Base-by-base conservation (phyloP, 2,113 vertebrate species). In the Tringa solitaria region DNA sequence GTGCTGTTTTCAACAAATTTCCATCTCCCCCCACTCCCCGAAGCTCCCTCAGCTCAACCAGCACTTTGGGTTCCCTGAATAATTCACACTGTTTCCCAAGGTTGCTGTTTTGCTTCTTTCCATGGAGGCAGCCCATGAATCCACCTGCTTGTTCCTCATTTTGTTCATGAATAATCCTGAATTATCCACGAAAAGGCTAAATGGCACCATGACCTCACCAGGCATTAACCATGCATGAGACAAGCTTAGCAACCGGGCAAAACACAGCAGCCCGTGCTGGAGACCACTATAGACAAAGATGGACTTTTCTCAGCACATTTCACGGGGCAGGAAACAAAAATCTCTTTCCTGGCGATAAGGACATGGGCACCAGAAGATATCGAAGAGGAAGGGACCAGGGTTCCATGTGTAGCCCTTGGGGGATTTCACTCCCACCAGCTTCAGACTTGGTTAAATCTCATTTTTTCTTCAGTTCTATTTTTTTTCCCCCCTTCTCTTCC, bases 181-280 rank as follows among this genome's bases (percentile, higher is more conserved):
- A 97, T 98, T 97, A 97, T 57, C 97, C 95, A 79, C 69, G 72
- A 94, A 93, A 93, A 90, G 16, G 72, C 45, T 91, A 81, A 91
- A 69, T 72, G 90, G 96, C 89, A 97, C 90, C 90, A 90, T 97
- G 98, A 98, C 60, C 96, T 98, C 97, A 97, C 70, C 91, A 79
- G 93, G 96, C 72, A 51, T 89, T 92, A 98, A 93, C 93, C 83
- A 60, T 8, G 91, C 94, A 93, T 92, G 96, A 97, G 95, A 77
- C 92, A 94, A 97, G 85, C 97, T 89, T 98, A 98, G 97, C 97
- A 98, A 98, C 98, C 50, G 27, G 87, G 93, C 91, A 97, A 97
- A 97, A 97, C 94, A 97, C 51, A 91, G 94, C 94, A 92, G 92
- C 80, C 77, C 72, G 8, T 37, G 69, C 84, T 89, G 89, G 54